phyloP scores from a whole-genome alignment of 2,888 invertebrate species.

The Philopedon plagiatum region DNA sequence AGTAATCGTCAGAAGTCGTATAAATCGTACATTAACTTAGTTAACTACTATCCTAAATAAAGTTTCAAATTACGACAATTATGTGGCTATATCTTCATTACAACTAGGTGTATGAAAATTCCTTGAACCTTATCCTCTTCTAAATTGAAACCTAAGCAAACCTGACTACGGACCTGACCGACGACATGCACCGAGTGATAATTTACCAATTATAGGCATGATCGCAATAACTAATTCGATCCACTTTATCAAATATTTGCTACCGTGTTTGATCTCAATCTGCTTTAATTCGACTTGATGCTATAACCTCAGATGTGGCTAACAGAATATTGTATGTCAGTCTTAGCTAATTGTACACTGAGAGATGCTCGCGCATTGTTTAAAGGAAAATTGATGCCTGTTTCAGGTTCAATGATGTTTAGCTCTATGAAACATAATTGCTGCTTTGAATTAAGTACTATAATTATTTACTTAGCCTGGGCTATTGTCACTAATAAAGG shows the following conservation, averaged over 20 bases:
- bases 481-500: too few species aligned
- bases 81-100: too few species aligned
- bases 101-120: too few species aligned
- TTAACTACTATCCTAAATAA: too few species aligned
- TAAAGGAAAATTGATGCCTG: constrained; percentile 20
- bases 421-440: constrained; percentile 3
- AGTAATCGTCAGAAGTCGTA: too few species aligned
- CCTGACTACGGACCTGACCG: too few species aligned
- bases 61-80: too few species aligned
- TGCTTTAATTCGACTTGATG: constrained; percentile 10
- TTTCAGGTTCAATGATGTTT: constrained; percentile 14
- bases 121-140: too few species aligned
- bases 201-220: background rate
- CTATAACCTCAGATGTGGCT: constrained; percentile 16
- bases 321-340: background rate
- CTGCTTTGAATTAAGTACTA: constrained; percentile 3
- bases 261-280: background rate
- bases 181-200: too few species aligned
- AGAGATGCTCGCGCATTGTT: background rate
- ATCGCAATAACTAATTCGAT: background rate
- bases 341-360: background rate
- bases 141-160: too few species aligned
- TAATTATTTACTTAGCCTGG: too few species aligned
- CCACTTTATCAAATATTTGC: background rate
- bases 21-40: too few species aligned